Base-by-base conservation (phyloP, 2,113 vertebrate species). In the Centrocercus urophasianus region DNA sequence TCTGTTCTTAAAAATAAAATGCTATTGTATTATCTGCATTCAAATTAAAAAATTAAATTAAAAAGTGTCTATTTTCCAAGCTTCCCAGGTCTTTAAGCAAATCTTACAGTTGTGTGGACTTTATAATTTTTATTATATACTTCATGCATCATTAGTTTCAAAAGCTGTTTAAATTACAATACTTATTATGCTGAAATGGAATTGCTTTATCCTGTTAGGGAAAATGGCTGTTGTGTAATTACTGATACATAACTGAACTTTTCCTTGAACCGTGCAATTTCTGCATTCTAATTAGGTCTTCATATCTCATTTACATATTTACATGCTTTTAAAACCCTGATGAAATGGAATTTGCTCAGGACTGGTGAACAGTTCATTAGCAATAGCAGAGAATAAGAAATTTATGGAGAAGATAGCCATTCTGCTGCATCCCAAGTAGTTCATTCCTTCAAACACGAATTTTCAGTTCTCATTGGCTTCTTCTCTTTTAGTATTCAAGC, bases 161-260 rank as follows among this genome's bases (percentile, higher is more conserved):
- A 93, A 95, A 95, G 65, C 61, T 88, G 69, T 78, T 95, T 91
- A 84, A 90, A 95, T 96, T 94, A 93, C 75, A 80, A 74, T 61
- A 83, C 36, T 90, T 91, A 93, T 61, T 88, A 90, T 90, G 61
- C 61, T 86, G 48, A 95, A 97, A 95, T 90, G 14, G 73, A 84
- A 52, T 94, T 94, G 79, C 2, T 94, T 95, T 91, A 95, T 66
- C 43, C 69, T 86, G 52, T 84, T 88, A 93, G 48, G 48, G 79
- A 93, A 91, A 86, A 88, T 3, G 12, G 27, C 36, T 92, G 57
- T 82, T 91, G 43, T 93, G 76, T 86, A 96, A 93, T 95, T 95
- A 91, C 61, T 13, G 9, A 72, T 82, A 86, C n/a, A 65, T 69
- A 90, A 93, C 73, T 86, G 85, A 90, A 93, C 88, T 91, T 91